Evolutionary conservation across 53 echinoderm and acorn worm species (phyloP).

Genomic region (Stichopus horrens): DNA sequence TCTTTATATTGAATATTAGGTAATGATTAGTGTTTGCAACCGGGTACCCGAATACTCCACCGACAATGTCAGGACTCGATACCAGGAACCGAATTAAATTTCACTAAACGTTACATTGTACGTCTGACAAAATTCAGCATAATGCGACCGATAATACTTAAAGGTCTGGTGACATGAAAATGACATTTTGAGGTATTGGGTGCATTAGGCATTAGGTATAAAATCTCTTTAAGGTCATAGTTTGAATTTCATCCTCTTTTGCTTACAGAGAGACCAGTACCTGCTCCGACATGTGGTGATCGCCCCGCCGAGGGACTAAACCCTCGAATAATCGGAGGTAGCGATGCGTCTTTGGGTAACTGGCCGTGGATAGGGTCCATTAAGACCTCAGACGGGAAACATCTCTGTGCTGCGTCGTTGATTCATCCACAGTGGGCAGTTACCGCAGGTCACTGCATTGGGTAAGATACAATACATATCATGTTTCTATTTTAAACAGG

Average conservation of each 20-base stretch:
- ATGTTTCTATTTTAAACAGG: too few relatives aligned
- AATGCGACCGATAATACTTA: too few relatives aligned
- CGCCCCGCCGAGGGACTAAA: slow-evolving; percentile 34
- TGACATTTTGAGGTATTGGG: too few relatives aligned
- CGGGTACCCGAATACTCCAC: too few relatives aligned
- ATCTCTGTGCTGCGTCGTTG: slow-evolving; percentile 13
- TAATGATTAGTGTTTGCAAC: too few relatives aligned
- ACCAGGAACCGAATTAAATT: too few relatives aligned
- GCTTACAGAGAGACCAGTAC: background rate
- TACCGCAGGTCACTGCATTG: slow-evolving; percentile 29
- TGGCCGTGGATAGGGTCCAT: slow-evolving; percentile 41
- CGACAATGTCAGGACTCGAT: too few relatives aligned
- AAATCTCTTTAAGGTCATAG: background rate
- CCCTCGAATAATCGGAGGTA: slow-evolving; percentile 27
- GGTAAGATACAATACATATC: background rate
- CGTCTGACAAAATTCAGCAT: too few relatives aligned
- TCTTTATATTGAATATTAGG: too few relatives aligned
- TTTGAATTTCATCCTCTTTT: background rate
- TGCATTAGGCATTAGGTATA: too few relatives aligned
- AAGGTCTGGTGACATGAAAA: too few relatives aligned
- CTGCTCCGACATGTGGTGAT: slow-evolving; percentile 8
- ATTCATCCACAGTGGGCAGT: slow-evolving; percentile 38
- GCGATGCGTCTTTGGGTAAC: slow-evolving; percentile 10
- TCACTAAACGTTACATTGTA: too few relatives aligned
- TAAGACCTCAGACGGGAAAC: background rate